Evolutionary conservation across 1,140 invertebrate genomes (phyloP).

Genomic region (Drosophila carrolli): DNA sequence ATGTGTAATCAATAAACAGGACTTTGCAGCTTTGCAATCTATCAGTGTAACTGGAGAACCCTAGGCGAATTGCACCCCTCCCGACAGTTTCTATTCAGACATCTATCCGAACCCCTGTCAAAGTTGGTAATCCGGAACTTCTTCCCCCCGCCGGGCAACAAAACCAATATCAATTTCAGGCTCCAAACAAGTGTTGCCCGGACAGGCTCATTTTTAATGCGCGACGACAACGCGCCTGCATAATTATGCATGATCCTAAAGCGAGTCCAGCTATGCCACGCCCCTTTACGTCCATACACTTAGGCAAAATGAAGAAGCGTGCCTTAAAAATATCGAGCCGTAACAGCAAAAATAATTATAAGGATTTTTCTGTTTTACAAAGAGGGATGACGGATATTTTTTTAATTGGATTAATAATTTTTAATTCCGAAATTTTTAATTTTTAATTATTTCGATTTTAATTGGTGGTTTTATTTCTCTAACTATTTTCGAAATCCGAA

Average conservation of each 20-base stretch:
- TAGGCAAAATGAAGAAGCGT: neutral
- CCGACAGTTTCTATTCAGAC: neutral
- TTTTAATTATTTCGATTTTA: no score
- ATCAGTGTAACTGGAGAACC: constrained; percentile 19
- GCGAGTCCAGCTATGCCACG: constrained; percentile 22
- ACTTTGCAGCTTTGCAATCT: constrained; percentile 20
- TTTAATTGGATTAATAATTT: no score
- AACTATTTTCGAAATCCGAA: no score
- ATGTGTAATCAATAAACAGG: constrained; percentile 10
- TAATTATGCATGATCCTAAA: constrained; percentile 77
- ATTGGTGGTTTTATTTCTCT: no score
- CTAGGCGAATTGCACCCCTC: constrained; percentile 1
- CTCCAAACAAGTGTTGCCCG: constrained; percentile 59
- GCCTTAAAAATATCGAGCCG: no score
- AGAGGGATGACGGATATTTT: no score
- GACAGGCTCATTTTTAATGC: constrained; percentile 73
- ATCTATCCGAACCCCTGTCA: neutral
- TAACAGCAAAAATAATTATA: no score
- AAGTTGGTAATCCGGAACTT: constrained; percentile 30
- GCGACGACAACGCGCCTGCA: constrained; percentile 72
- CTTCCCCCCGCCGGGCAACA: constrained; percentile 28
- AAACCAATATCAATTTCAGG: constrained; percentile 73
- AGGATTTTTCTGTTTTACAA: no score
- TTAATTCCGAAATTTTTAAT: no score
- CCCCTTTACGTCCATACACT: constrained; percentile 2